Evolutionary conservation across 2,113 vertebrate species (phyloP), one percentile per base, ranked within the genome.

Genomic region (Columba janthina): DNA sequence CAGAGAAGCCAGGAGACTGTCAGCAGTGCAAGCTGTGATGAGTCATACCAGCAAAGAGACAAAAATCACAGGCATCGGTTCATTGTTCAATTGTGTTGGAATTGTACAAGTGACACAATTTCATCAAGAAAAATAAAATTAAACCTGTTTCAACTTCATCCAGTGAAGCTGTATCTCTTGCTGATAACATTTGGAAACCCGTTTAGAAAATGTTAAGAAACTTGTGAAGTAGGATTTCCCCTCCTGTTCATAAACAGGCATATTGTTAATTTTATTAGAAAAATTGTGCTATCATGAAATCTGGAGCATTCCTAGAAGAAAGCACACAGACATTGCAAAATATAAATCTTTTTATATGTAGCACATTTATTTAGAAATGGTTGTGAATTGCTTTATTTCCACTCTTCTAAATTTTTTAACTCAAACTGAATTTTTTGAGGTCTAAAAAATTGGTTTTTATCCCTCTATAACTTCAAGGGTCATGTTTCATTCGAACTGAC

Each of bases 401-500:
- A 31, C 6, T 69, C 6, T 44, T 83, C 12, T 85, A 3, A 17
- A 12, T 40, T 70, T 85, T 88, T 90, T 79, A 58, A 79, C 7
- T 7, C 28, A 54, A 38, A 71, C 28, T 66, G 34, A 76, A 60
- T 62, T 83, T 96, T 85, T 85, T 79, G 50, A 74, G 26, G 50
- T 85, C 2, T 60, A 81, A 93, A 85, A 65, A 48, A 50, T 57
- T 74, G 25, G 8, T 19, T 82, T 50, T 87, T 20, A 9, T 85
- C 57, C 97, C 38, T 78, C 79, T 95, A 3, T 93, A 13, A 85
- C 95, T 94, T 96, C 50, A 96, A 99, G 99, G 99, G 56, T 96
- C 99, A 0, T 99, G 99, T 96, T 99, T 99, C 96, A 99, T 99
- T 97, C 98, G 99, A 82, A 99, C 99, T 12, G 99, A 99, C 89